Conservation (phyloP, 2,888 invertebrate genomes). For the Chesias legatella region DNA sequence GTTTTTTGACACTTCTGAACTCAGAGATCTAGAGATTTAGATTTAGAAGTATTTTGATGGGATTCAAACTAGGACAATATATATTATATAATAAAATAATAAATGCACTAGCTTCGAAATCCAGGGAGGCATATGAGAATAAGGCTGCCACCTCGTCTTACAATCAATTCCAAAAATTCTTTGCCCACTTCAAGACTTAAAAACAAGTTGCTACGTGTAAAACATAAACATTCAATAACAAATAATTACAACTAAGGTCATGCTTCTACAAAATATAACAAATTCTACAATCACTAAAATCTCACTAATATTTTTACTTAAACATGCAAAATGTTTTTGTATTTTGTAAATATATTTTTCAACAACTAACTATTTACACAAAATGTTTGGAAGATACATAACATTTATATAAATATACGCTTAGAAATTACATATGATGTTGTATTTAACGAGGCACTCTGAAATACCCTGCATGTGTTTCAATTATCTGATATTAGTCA, state of each 20-base stretch:
- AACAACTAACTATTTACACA: constrained; percentile 1
- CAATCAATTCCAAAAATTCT: no score
- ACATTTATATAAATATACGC: constrained; percentile 1
- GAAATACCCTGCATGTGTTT: constrained; percentile 6
- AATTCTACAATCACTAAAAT: constrained; percentile 20
- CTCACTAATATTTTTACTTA: constrained; percentile 27
- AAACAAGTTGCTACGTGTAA: neutral
- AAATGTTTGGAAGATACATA: constrained; percentile 2
- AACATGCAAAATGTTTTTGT: constrained; percentile 19
- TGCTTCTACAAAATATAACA: constrained; percentile 23
- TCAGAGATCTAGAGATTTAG: no score
- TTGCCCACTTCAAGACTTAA: neutral
- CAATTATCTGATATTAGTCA: neutral
- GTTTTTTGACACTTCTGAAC: no score
- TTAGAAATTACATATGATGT: no score
- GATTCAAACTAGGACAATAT: no score
- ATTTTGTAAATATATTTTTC: constrained; percentile 12
- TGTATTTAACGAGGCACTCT: constrained; percentile 9
- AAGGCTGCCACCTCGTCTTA: no score
- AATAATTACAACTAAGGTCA: constrained; percentile 20
- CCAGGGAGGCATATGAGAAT: no score
- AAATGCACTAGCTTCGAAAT: no score
- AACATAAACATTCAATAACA: constrained; percentile 1
- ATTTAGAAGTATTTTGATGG: no score
- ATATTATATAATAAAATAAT: no score